phyloP scores from a whole-genome alignment of 2,888 invertebrate genomes.

The Leucophenga montana region DNA sequence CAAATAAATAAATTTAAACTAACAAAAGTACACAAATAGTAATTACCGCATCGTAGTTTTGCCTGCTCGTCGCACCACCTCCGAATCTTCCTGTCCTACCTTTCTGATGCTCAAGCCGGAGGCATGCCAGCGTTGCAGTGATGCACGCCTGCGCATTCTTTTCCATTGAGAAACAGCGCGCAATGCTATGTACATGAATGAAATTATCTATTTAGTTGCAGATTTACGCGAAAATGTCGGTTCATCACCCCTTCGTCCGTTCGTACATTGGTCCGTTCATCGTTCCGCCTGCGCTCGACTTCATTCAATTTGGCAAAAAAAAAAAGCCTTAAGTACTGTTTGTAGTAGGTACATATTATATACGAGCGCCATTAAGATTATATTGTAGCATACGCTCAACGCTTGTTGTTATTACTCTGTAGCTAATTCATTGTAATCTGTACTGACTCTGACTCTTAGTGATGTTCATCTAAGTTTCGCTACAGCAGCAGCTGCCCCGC shows the following conservation, averaged over 20 bases:
- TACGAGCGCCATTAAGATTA: too few species aligned
- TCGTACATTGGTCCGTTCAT: not conserved
- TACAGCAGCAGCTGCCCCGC: too few species aligned
- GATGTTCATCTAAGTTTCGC: not conserved
- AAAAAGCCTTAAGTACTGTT: too few species aligned
- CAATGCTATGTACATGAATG: too few species aligned
- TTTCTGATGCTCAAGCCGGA: too few species aligned
- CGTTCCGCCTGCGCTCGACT: not conserved
- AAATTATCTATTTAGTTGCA: slow-evolving; percentile 24
- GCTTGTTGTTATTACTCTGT: not conserved
- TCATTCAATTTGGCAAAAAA: not conserved
- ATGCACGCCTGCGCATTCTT: not conserved
- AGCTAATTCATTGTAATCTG: not conserved
- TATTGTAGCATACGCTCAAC: too few species aligned
- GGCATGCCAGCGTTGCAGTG: too few species aligned
- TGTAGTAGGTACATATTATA: too few species aligned
- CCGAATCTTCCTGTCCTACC: too few species aligned
- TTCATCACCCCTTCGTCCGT: not conserved
- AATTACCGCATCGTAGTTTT: not conserved
- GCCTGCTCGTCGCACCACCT: not conserved
- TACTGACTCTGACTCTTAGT: not conserved
- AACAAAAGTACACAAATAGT: too few species aligned
- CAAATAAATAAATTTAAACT: too few species aligned
- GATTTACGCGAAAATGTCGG: slow-evolving; percentile 11
- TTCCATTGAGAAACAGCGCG: not conserved